These are phyloP conservation scores for Lepidochitona cinerea DNA, from an alignment of 2,888 invertebrate genomes.

Conservation along the genomic window DNA sequence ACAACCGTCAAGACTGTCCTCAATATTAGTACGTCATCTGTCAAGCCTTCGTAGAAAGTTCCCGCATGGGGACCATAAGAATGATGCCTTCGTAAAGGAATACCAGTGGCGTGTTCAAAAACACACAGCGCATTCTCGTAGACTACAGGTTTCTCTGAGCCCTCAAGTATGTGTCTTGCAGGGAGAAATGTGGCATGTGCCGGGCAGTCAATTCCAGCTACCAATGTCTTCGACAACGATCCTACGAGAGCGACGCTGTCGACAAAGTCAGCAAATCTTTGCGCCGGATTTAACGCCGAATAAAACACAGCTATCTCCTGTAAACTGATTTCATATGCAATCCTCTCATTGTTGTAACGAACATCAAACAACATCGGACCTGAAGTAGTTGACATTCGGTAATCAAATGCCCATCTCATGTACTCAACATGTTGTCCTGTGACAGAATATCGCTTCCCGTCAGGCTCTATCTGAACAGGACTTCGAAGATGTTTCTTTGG, in stretches of 20 bases:
- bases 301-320: conserved; percentile 56
- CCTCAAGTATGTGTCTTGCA: conserved; percentile 27
- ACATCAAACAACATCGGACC: conserved; percentile 52
- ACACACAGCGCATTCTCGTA: conserved; percentile 42
- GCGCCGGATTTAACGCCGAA: conserved; percentile 44
- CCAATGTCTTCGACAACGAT: conserved; percentile 38
- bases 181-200: conserved; percentile 48
- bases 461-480: conserved; percentile 45
- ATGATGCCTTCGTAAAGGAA: conserved; percentile 49
- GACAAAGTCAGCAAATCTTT: conserved; percentile 39
- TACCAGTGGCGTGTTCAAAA: conserved; percentile 49
- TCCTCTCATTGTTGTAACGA: conserved; percentile 41
- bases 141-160: conserved; percentile 13
- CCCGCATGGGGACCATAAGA: conserved; percentile 16
- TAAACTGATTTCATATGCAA: conserved; percentile 57
- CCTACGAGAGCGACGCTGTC: conserved; percentile 50
- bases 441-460: conserved; percentile 50
- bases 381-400: conserved; percentile 40
- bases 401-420: conserved; percentile 55
- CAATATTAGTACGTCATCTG: conserved; percentile 45
- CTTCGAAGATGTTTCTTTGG: conserved; percentile 28
- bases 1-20: conserved; percentile 47
- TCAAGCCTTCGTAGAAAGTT: conserved; percentile 49
- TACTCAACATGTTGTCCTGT: conserved; percentile 46
- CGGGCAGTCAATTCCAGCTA: conserved; percentile 60